These are phyloP conservation scores for Bos taurus DNA, from an alignment of 2,113 vertebrate species.

Conservation along the genomic window DNA sequence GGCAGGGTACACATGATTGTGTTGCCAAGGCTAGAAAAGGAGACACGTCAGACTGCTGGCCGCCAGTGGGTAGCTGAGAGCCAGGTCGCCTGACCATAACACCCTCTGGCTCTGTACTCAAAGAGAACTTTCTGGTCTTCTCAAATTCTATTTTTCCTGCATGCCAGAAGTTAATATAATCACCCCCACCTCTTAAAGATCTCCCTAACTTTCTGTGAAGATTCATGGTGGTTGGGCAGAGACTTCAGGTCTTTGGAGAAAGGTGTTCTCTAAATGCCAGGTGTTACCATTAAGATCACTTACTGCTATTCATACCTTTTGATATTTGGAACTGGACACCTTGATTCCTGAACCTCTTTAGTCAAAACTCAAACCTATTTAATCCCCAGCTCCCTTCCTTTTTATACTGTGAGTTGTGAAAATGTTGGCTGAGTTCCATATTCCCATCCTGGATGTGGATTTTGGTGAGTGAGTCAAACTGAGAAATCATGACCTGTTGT, in stretches of 20 bases:
- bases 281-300: not conserved
- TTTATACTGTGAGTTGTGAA: not conserved
- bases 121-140: not conserved
- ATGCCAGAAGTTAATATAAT: not conserved
- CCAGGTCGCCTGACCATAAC: not conserved
- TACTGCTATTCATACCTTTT: not conserved
- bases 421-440: not conserved
- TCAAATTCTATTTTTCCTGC: not conserved
- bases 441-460: not conserved
- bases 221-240: not conserved
- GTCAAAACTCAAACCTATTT: not conserved
- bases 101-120: not conserved
- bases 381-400: not conserved
- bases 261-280: not conserved
- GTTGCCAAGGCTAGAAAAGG: not conserved
- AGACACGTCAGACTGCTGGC: not conserved
- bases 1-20: rapidly evolving
- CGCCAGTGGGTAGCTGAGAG: not conserved
- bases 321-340: not conserved
- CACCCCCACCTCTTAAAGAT: not conserved
- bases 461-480: not conserved
- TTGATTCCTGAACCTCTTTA: not conserved
- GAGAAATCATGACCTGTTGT: not conserved
- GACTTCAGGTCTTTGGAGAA: not conserved
- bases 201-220: not conserved